Base-by-base conservation (phyloP, 92 coral and sea anemone species). In the Paragorgia papillata region DNA sequence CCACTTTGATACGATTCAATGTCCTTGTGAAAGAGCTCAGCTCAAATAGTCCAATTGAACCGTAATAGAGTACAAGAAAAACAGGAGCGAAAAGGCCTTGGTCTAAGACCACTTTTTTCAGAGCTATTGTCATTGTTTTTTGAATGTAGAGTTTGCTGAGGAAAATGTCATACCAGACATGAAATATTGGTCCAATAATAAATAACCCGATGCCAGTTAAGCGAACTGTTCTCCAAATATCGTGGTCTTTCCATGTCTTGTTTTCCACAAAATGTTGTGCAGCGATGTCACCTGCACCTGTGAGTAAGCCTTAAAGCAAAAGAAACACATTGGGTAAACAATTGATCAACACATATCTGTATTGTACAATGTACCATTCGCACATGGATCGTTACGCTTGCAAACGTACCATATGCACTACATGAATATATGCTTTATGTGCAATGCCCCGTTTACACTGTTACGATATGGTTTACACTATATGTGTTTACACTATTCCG, bases 1-100 rank as follows among this genome's bases (percentile, higher is more conserved):
- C 88, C 21, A 56, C 66, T 43, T 78, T 77, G 15, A 84, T 61
- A 50, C 81, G 67, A 9, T 79, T 66, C 27, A 81, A 25, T 17
- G 81, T 84, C 33, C 69, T 60, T 27, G 59, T 60, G 7, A 84
- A 30, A 9, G 88, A 67, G 66, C 84, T 68, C 0, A 49, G 79
- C 30, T 84, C 88, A 20, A 84, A 69, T 9, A 79, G n/a, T n/a
- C 88, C 88, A 1, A 84, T 73, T 14, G 84, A 68, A 18, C 88
- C 84, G 57, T 84, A 84, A 50, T 78, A 84, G 22, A 79, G n/a
- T 37, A 84, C 68, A 10, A 84, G 73, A 69, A 84, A 84, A 17
- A 74, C 88, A 2, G 88, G 88, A 14, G 88, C 88, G 29, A 84
- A 40, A 9, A 84, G 58, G 10, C 88, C 81, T 54, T 84, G 88